phyloP scores from a whole-genome alignment of 2,113 vertebrate species.

The Larimichthys polyactis region DNA sequence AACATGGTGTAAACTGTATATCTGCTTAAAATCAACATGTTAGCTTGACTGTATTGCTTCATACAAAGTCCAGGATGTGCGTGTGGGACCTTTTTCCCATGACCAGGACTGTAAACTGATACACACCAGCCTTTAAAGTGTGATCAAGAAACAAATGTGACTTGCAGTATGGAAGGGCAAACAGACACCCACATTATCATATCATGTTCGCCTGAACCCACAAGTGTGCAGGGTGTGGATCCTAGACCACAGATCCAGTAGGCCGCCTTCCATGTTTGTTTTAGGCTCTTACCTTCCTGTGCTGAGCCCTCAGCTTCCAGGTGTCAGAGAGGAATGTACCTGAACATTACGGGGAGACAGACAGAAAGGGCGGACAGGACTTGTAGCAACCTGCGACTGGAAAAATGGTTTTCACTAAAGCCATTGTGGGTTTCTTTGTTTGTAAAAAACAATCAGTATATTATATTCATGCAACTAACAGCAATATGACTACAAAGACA shows the following conservation, averaged over 20 bases:
- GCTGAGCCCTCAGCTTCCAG: constrained; percentile 74
- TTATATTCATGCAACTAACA: not conserved
- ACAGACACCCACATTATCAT: not conserved
- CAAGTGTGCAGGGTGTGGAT: constrained; percentile 35
- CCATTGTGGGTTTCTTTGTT: constrained; percentile 20
- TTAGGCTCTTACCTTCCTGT: constrained; percentile 66
- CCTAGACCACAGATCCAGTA: constrained; percentile 20
- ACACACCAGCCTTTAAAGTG: not conserved
- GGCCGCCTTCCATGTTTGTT: constrained; percentile 61
- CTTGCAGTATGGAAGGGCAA: not conserved
- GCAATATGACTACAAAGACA: not conserved
- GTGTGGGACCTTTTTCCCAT: not conserved
- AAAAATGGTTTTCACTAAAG: constrained; percentile 21
- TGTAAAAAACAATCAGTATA: constrained; percentile 14
- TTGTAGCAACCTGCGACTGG: constrained; percentile 68
- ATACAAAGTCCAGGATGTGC: too few relatives aligned
- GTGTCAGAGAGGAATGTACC: constrained; percentile 76
- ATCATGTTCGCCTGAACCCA: not conserved
- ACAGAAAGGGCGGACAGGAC: constrained; percentile 46
- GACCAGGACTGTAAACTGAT: not conserved
- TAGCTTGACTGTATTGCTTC: too few relatives aligned
- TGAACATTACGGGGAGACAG: constrained; percentile 51
- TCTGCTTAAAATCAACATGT: too few relatives aligned
- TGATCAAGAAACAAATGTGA: not conserved
- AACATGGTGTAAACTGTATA: too few relatives aligned